Evolutionary conservation across 92 coral and sea anemone genomes (phyloP), one percentile per base, ranked within the genome.

Genomic region (Epizoanthus fatuus): DNA sequence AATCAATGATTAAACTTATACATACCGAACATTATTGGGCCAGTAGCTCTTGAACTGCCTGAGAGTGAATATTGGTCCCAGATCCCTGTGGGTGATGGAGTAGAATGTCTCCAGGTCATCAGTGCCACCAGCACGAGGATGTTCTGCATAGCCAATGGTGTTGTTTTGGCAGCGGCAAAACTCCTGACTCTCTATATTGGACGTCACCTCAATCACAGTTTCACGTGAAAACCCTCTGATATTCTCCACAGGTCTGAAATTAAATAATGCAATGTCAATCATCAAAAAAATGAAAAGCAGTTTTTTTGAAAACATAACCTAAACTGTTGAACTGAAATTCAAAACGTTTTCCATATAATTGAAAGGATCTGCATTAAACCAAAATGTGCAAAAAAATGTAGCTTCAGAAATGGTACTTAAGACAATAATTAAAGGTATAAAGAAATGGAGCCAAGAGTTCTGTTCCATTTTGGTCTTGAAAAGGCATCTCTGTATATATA

Each of bases 61-160:
- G 13, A 86, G 47, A 7, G 65, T 78, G 69, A 86, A 86, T 7
- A 64, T 59, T 15, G 79, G 68, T 40, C 90, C 90, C 4, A 87
- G 9, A 58, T 78, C 68, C 53, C 87, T 44, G 68, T 81, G 87
- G 19, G 80, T 81, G 8, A 87, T 72, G 12, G 67, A 45, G 69
- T 68, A 86, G 56, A 86, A 55, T 38, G 80, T 68, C 68, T 86
- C 90, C 39, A 88, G 42, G 40, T 88, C 91, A 81, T 81, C 91
- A 11, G 91, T 87, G 8, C 81, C 73, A 59, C 91, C 86, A 17
- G 87, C 91, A 4, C 91, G 52, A 16, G 87, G 87, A 72, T 88
- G 87, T 72, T 88, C 84, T 19, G 87, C 69, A 65, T 81, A 81
- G n/a, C 91, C 91, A 62, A 74, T 82, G 17, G 52, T 38, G 37